Percentiles rank a stretch among this genome's conserved stretches.
phyloP scores from a whole-genome alignment of 2,888 invertebrate genomes.

The Tyria jacobaeae region DNA sequence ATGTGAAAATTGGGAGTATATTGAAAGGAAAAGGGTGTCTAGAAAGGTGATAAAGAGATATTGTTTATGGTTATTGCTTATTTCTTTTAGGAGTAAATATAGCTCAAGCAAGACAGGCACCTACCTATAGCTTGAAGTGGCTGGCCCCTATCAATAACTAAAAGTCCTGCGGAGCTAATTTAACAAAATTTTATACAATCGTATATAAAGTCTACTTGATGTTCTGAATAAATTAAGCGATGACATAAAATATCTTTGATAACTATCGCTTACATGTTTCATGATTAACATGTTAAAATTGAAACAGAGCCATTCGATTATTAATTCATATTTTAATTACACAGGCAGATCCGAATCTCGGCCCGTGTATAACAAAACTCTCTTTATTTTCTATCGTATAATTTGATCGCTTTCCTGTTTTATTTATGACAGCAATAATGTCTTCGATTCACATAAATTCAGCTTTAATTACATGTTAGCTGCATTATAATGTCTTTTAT shows the following conservation, averaged over 20 bases:
- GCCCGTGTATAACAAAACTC: constrained; percentile 16
- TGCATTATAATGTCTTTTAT: constrained; percentile 50
- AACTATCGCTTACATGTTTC: constrained; percentile 1
- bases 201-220: not conserved
- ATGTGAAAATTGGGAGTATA: too few species aligned
- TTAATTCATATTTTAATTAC: constrained; percentile 34
- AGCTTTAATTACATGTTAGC: constrained; percentile 65
- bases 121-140: too few species aligned
- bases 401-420: constrained; percentile 59
- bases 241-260: not conserved
- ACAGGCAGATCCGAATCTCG: constrained; percentile 15
- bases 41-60: too few species aligned
- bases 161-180: too few species aligned
- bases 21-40: too few species aligned
- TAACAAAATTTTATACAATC: too few species aligned
- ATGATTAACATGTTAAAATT: constrained; percentile 15
- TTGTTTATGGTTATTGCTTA: too few species aligned
- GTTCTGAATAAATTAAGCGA: not conserved
- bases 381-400: constrained; percentile 51
- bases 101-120: too few species aligned
- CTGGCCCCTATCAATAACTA: too few species aligned
- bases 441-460: constrained; percentile 69
- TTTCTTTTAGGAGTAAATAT: too few species aligned
- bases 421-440: constrained; percentile 69
- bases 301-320: constrained; percentile 17